A percentile compares a stretch with the other conserved stretches of the same genome.
Evolutionary conservation across 2,113 vertebrate species (phyloP).

Genomic region (Symphodus melops): DNA sequence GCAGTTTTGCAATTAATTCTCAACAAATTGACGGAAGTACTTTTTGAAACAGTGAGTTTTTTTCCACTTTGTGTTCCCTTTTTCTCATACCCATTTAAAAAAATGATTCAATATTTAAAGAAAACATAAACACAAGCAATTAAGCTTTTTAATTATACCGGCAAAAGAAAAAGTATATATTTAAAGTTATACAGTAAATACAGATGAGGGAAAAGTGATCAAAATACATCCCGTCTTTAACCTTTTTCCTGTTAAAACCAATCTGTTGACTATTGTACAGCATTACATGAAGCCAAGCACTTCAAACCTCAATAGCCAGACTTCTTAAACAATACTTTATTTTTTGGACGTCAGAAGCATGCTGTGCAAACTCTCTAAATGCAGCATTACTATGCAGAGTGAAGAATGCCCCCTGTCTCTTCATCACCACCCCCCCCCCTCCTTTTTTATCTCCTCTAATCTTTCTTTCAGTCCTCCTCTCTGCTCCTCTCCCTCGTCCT

Average conservation of each 20-base stretch:
- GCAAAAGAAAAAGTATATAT: no score
- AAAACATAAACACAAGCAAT: no score
- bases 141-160: no score
- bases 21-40: no score
- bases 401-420: constrained; percentile 31
- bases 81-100: no score
- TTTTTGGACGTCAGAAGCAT: constrained; percentile 36
- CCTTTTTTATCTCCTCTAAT: constrained; percentile 25
- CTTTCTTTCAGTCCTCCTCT: constrained; percentile 49
- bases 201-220: no score
- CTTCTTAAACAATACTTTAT: constrained; percentile 38
- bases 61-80: no score
- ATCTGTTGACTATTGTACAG: not conserved
- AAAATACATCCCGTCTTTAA: no score
- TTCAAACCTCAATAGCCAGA: constrained; percentile 11
- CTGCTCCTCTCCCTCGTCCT: constrained; percentile 31
- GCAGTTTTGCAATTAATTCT: no score
- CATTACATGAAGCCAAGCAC: not conserved
- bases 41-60: no score
- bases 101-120: no score
- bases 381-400: constrained; percentile 54
- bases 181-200: no score
- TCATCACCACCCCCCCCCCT: not conserved
- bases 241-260: constrained; percentile 13
- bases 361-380: constrained; percentile 56